Conservation (phyloP, 1,140 invertebrate species). For the Myzus persicae region DNA sequence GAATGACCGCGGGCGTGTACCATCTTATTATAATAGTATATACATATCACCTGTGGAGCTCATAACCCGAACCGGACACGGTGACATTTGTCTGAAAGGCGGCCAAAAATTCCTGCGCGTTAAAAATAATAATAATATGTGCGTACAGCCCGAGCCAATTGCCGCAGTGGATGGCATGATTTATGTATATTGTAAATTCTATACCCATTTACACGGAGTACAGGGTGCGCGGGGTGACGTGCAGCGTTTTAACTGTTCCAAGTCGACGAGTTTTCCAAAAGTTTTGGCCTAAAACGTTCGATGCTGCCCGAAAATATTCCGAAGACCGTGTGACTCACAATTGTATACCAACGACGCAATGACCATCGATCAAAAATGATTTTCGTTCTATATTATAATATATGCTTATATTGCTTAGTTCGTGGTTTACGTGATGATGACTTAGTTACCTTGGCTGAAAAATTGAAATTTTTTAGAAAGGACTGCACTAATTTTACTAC, state of each 20-base stretch:
- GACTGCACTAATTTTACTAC: too few species aligned
- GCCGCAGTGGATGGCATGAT: not conserved
- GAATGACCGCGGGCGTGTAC: not conserved
- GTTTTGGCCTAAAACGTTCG: not conserved
- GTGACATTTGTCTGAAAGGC: constrained; percentile 43
- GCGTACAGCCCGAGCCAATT: not conserved
- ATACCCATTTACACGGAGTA: too few species aligned
- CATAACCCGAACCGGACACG: not conserved
- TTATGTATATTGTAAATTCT: too few species aligned
- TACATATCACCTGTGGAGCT: not conserved
- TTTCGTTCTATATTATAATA: not conserved
- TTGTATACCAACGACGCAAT: too few species aligned
- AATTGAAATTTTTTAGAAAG: too few species aligned
- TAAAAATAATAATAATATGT: constrained; percentile 27
- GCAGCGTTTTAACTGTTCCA: too few species aligned
- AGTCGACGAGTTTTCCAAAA: not conserved
- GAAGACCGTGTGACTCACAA: not conserved
- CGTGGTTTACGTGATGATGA: too few species aligned
- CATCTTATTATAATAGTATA: not conserved
- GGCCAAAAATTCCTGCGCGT: constrained; percentile 36
- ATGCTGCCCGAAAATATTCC: not conserved
- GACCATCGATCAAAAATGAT: too few species aligned
- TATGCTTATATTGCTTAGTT: too few species aligned
- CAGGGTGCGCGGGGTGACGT: not conserved
- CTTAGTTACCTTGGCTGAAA: too few species aligned